A percentile compares a stretch with the other conserved stretches of the same genome.
Conservation (phyloP, 2,113 vertebrate genomes). For the Xiphophorus maculatus region DNA sequence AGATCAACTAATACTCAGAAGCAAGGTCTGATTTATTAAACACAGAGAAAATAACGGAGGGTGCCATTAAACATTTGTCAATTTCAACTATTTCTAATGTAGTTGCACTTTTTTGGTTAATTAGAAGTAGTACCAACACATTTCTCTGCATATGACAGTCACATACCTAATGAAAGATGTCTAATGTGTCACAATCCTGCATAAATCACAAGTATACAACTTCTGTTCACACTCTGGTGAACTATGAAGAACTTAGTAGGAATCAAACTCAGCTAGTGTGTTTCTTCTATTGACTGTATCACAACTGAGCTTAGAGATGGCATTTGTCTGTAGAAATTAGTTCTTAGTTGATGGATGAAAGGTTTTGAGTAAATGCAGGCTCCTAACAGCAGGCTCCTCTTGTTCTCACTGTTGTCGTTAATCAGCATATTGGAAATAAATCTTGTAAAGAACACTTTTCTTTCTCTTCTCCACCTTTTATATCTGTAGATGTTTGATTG, state of each 20-base stretch:
- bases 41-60: background rate
- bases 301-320: constrained; percentile 4
- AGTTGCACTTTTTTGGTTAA: background rate
- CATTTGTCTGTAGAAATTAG: background rate
- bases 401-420: constrained; percentile 6
- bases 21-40: background rate
- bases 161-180: background rate
- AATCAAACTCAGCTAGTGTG: background rate
- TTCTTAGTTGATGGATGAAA: constrained; percentile 22
- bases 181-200: background rate
- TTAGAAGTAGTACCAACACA: too few species aligned
- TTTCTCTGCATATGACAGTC: background rate
- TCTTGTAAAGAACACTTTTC: background rate
- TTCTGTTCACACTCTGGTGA: background rate
- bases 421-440: constrained; percentile 10
- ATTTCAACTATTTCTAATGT: background rate
- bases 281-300: constrained; percentile 9
- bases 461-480: constrained; percentile 2
- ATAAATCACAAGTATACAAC: background rate
- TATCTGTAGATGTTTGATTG: constrained; percentile 95
- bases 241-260: background rate
- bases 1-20: background rate
- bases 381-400: constrained; percentile 2
- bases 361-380: constrained; percentile 28
- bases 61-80: background rate